These are phyloP conservation scores for Podarcis siculus DNA, from an alignment of 2,797 vertebrate species.

Conservation along the genomic window DNA sequence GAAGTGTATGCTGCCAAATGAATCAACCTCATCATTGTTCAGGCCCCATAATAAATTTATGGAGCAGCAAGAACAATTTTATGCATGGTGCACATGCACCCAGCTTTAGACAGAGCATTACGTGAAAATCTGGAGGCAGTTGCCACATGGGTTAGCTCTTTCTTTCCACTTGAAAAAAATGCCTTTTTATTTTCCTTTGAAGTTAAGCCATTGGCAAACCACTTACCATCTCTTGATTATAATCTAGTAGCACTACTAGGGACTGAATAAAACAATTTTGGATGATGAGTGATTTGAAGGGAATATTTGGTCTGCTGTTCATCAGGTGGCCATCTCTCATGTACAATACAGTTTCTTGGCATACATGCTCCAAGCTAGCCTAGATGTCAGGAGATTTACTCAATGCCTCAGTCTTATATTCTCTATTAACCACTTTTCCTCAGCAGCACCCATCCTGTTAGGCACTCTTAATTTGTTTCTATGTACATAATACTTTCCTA, in stretches of 20 bases:
- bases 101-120: neutral
- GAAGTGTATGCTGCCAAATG: neutral
- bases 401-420: slow-evolving; percentile 40
- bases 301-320: neutral
- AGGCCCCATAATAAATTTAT: neutral
- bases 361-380: neutral
- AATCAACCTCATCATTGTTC: too few species aligned
- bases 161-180: neutral
- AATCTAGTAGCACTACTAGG: neutral
- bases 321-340: neutral
- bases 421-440: neutral
- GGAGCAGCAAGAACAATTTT: neutral
- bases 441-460: neutral
- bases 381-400: slow-evolving; percentile 46
- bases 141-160: neutral
- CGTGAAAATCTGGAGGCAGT: neutral
- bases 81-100: neutral
- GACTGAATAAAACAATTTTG: neutral
- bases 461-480: neutral
- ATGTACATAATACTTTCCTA: neutral
- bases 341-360: neutral
- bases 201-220: neutral
- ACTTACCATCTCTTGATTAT: neutral
- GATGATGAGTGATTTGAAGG: neutral
- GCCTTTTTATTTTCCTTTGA: neutral